Evolutionary conservation across 92 coral and sea anemone species (phyloP), one percentile per base, ranked within the genome.

Genomic region (Desmophyllum pertusum): DNA sequence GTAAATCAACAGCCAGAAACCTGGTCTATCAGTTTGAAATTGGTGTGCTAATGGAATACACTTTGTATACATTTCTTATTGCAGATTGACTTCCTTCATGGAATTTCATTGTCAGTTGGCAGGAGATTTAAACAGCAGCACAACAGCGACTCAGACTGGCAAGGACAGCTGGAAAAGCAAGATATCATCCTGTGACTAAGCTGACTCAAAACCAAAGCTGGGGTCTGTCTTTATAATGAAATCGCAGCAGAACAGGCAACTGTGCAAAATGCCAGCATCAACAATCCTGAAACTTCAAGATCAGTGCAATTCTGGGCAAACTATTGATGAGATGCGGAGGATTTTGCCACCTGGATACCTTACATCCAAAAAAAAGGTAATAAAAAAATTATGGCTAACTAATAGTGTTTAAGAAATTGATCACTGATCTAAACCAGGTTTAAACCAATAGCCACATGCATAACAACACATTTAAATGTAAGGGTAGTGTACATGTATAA

Each of bases 21-120:
- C n/a, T 23, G 33, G 23, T 62, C 6, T 64, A 35, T 11, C 39
- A 64, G 15, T 0, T 29, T 2, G 39, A 31, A 17, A 65, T 17
- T 3, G 2, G 19, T 31, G 15, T 23, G 65, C 9, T 65, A 41
- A 31, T 65, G 31, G 66, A 23, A 59, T 23, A 21, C 55, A 11
- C 15, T 11, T 11, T 15, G 31, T n/a, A n/a, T n/a, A n/a, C 29
- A 59, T 4, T 30, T 66, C n/a, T 13, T 31, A 66, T 66, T 70
- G n/a, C 33, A 70, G 50, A 70, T 70, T 37, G 75, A 70, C 50
- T 5, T 70, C 14, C 75, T 70, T 1, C 75, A 18, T 37, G 75
- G 75, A 29, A 70, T 70, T 40, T 70, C 75, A 21, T 3, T 3
- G 7, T 37, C 75, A 37, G 75, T 70, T 1, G 75, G 18, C 51